These are phyloP conservation scores for Corapipo altera DNA, from an alignment of 2,113 vertebrate species.

Conservation along the genomic window DNA sequence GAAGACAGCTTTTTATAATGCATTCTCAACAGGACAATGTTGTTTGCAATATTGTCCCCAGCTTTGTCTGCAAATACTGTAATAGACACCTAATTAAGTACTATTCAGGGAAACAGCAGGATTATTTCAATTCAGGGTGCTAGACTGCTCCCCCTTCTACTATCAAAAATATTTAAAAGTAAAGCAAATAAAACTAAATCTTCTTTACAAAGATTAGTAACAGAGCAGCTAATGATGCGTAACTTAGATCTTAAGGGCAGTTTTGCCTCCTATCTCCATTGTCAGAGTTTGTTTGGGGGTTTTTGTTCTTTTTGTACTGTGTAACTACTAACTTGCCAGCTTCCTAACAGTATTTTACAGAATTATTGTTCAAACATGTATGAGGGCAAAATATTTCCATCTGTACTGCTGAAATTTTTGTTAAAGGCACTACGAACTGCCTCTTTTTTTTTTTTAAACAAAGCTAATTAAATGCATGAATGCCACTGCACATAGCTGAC, in stretches of 20 bases:
- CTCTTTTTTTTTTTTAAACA: neutral
- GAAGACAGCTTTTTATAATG: neutral
- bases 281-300: neutral
- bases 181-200: neutral
- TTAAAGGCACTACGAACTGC: neutral
- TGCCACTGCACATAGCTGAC: slow-evolving; percentile 45
- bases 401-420: neutral
- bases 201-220: neutral
- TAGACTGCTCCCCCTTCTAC: neutral
- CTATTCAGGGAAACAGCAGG: neutral
- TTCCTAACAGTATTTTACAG: neutral
- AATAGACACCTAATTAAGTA: neutral
- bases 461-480: slow-evolving; percentile 57
- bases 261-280: neutral
- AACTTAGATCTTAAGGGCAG: neutral
- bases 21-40: neutral
- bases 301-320: neutral
- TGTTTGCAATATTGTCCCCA: neutral
- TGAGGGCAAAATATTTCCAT: neutral
- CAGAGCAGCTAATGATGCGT: neutral
- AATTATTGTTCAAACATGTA: neutral
- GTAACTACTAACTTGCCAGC: neutral
- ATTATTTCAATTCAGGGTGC: neutral
- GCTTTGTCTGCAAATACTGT: neutral
- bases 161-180: neutral